Evolutionary conservation across 1,140 invertebrate species (phyloP).

Genomic region (Zaprionus gabonicus): DNA sequence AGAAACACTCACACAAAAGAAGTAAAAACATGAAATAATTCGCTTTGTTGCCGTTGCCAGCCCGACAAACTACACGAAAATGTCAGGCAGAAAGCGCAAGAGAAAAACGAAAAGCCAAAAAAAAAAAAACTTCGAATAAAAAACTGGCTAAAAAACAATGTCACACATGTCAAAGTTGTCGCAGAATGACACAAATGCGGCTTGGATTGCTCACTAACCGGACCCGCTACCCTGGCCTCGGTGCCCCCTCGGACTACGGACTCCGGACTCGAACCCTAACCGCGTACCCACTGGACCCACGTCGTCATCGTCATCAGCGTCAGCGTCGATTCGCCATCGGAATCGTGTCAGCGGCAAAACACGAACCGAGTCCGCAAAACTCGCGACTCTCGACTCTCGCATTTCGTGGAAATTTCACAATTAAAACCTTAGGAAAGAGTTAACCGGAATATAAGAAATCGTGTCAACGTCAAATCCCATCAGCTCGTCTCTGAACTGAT

Average conservation of each 20-base stretch:
- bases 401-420: conserved; percentile 82
- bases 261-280: conserved; percentile 26
- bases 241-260: conserved; percentile 29
- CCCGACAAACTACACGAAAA: conserved; percentile 73
- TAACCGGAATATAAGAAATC: conserved; percentile 78
- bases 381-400: conserved; percentile 59
- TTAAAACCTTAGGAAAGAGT: conserved; percentile 78
- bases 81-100: conserved; percentile 44
- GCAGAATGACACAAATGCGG: conserved; percentile 82
- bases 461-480: conserved; percentile 51
- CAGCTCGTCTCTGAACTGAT: conserved; percentile 30
- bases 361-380: conserved; percentile 62
- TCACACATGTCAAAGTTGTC: conserved; percentile 83
- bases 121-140: conserved; percentile 12
- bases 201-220: conserved; percentile 76
- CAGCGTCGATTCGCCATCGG: conserved; percentile 30
- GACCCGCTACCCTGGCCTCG: conserved; percentile 34
- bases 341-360: conserved; percentile 76
- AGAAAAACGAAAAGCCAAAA: conserved; percentile 26
- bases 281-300: conserved; percentile 35
- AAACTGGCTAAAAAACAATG: conserved; percentile 66
- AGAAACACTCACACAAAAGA: conserved; percentile 26
- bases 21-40: conserved; percentile 66
- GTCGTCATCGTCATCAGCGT: conserved; percentile 17
- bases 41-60: conserved; percentile 65